Conservation (phyloP, 30 jellyfish, hydroid and myxozoan species). For the Rhopilema esculentum region DNA sequence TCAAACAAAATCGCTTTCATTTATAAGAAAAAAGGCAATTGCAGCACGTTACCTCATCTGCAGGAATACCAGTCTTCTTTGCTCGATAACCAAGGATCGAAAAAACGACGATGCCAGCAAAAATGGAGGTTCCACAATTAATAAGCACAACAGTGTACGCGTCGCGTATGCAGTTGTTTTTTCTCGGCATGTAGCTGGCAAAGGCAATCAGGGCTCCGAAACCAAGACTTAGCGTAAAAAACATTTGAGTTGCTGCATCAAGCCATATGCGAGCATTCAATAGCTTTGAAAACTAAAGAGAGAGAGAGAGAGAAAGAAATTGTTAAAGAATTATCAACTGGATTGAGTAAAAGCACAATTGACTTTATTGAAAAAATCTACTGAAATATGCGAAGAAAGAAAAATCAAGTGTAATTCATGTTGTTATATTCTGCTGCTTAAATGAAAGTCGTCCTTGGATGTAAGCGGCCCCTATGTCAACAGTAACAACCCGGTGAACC, state of each 20-base stretch:
- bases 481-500: no score
- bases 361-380: no score
- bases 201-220: slow-evolving; percentile 94
- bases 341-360: neutral
- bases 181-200: slow-evolving; percentile 95
- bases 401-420: no score
- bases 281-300: slow-evolving; percentile 67
- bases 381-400: no score
- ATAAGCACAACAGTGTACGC: slow-evolving; percentile 93
- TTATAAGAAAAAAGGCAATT: no score
- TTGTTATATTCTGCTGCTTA: no score
- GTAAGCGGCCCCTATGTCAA: no score
- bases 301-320: slow-evolving; percentile 15
- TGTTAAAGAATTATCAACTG: neutral
- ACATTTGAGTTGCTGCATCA: slow-evolving; percentile 99
- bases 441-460: no score
- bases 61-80: slow-evolving; percentile 46
- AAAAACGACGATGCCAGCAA: slow-evolving; percentile 97
- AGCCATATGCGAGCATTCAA: slow-evolving; percentile 88
- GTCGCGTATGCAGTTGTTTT: slow-evolving; percentile 91
- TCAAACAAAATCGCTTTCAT: no score
- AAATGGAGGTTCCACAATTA: slow-evolving; percentile 93
- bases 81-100: slow-evolving; percentile 94
- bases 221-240: slow-evolving; percentile 94
- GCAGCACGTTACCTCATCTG: slow-evolving; percentile 71